These are phyloP conservation scores for Mus minutoides DNA, from an alignment of 2,797 vertebrate genomes.

Conservation along the genomic window DNA sequence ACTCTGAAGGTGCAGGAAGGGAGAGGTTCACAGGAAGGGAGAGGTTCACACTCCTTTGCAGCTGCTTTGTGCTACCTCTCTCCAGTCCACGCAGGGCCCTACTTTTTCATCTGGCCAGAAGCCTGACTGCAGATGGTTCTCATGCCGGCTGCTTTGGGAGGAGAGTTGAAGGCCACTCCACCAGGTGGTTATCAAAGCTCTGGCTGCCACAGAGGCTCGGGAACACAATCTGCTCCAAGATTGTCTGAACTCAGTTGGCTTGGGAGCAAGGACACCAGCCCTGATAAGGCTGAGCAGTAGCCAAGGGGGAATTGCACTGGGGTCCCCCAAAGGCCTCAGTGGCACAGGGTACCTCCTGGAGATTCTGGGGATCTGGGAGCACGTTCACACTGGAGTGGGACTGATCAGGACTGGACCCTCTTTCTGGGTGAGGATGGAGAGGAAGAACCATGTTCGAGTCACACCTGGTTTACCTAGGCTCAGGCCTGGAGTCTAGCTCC, in stretches of 20 bases:
- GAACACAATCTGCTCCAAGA: slow-evolving; percentile 69
- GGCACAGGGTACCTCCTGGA: neutral
- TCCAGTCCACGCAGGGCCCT: neutral
- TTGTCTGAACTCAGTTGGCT: slow-evolving; percentile 56
- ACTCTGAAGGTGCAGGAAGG: neutral
- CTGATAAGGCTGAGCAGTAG: slow-evolving; percentile 41
- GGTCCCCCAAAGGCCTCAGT: neutral
- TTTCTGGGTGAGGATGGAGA: neutral
- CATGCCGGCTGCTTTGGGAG: slow-evolving; percentile 7
- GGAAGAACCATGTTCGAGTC: neutral
- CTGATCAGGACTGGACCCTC: neutral
- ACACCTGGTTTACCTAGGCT: neutral
- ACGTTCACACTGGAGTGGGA: neutral
- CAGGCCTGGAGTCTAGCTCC: neutral
- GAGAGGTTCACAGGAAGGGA: rapidly evolving
- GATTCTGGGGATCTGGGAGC: neutral
- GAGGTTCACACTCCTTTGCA: neutral
- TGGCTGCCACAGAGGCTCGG: slow-evolving; percentile 58
- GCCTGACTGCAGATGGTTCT: neutral
- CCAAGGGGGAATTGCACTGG: slow-evolving; percentile 32
- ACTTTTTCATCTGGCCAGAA: neutral
- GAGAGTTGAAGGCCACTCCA: slow-evolving; percentile 60
- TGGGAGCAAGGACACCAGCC: slow-evolving; percentile 65
- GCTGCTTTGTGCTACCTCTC: neutral
- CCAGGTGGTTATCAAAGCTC: slow-evolving; percentile 76